phyloP scores from a whole-genome alignment of 1,140 invertebrate genomes.

The Micrasema minimum region DNA sequence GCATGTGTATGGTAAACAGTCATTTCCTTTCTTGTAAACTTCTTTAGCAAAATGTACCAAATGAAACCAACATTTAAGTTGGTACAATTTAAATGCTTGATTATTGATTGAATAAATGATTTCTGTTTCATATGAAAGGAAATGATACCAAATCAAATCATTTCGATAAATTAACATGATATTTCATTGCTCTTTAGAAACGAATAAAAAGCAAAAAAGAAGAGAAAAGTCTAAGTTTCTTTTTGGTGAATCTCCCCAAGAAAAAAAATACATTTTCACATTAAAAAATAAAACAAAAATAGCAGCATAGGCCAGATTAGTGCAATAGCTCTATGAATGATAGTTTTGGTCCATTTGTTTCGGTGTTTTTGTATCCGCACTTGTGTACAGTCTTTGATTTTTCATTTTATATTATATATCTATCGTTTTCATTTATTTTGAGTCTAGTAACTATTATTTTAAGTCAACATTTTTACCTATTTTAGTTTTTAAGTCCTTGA shows the following conservation, averaged over 20 bases:
- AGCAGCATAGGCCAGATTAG: conserved; percentile 49
- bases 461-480: too few species aligned
- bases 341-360: conserved; percentile 48
- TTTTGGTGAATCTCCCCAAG: conserved; percentile 44
- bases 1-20: conserved; percentile 4
- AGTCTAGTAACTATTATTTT: conserved; percentile 37
- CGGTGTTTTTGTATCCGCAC: conserved; percentile 50
- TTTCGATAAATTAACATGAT: conserved; percentile 12
- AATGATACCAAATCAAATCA: conserved; percentile 19
- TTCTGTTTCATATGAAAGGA: conserved; percentile 16
- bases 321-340: conserved; percentile 46
- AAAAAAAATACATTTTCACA: background rate
- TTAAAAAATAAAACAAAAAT: background rate
- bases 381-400: conserved; percentile 51
- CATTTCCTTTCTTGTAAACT: conserved; percentile 20
- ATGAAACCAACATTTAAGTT: too few species aligned
- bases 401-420: too few species aligned
- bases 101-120: too few species aligned
- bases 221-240: conserved; percentile 52
- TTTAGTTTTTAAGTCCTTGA: too few species aligned
- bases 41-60: too few species aligned
- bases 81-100: too few species aligned
- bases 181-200: conserved; percentile 12
- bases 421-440: conserved; percentile 33
- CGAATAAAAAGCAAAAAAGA: conserved; percentile 22